Conservation (phyloP, 2,888 invertebrate genomes). For the Mythimna vitellina region DNA sequence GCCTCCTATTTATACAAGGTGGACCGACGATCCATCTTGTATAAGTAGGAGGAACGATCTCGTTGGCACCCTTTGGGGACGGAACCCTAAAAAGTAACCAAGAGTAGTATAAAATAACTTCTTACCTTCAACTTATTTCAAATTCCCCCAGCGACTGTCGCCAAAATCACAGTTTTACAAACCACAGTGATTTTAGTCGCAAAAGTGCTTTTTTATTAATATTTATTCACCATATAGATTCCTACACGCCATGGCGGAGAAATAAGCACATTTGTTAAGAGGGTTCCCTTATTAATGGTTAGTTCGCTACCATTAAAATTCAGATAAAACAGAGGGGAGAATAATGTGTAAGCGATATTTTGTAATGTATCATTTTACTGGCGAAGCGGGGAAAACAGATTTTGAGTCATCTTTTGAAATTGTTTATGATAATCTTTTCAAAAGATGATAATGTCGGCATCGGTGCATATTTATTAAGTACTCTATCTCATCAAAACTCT, state of each 20-base stretch:
- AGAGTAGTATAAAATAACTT: no score
- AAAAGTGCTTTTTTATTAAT: slow-evolving; percentile 67
- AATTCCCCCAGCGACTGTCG: slow-evolving; percentile 27
- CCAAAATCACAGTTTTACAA: slow-evolving; percentile 14
- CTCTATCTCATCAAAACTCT: no score
- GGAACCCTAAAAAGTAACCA: no score
- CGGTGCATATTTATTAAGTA: background rate
- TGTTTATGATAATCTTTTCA: background rate
- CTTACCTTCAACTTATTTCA: slow-evolving; percentile 4
- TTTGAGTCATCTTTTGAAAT: slow-evolving; percentile 12
- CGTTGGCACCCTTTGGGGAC: no score
- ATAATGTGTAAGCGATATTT: slow-evolving; percentile 61
- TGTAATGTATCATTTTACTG: slow-evolving; percentile 46
- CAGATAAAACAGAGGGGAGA: slow-evolving; percentile 63
- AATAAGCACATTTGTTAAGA: slow-evolving; percentile 72
- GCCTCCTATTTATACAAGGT: no score
- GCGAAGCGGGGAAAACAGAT: slow-evolving; percentile 29
- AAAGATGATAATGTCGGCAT: background rate
- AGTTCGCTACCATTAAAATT: slow-evolving; percentile 69
- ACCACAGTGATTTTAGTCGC: slow-evolving; percentile 23
- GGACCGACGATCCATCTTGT: no score
- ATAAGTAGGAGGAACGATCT: no score
- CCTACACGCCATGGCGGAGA: slow-evolving; percentile 63
- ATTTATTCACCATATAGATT: slow-evolving; percentile 66
- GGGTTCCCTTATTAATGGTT: slow-evolving; percentile 69